phyloP scores from a whole-genome alignment of 2,888 invertebrate species.

The Eugnorisma glareosa region DNA sequence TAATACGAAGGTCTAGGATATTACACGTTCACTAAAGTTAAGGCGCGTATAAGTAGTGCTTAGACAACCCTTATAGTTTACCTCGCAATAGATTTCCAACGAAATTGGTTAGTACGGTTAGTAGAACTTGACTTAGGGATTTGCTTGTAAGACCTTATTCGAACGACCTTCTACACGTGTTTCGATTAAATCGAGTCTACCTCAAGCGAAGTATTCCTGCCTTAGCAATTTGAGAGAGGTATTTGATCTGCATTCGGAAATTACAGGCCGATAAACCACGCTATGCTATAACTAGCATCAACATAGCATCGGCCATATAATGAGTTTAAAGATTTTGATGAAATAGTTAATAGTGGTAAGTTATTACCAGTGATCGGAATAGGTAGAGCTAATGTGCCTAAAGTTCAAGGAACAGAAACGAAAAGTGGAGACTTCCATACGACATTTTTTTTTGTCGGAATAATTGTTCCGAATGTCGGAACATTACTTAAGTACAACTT shows the following conservation, averaged over 20 bases:
- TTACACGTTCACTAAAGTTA: background rate
- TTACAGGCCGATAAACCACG: background rate
- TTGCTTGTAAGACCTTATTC: background rate
- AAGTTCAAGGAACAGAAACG: too few species aligned
- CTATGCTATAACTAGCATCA: background rate
- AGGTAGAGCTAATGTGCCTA: too few species aligned
- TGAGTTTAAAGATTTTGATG: too few species aligned
- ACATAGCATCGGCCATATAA: too few species aligned
- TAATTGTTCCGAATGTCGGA: too few species aligned
- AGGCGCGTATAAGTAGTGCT: background rate
- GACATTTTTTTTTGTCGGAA: too few species aligned
- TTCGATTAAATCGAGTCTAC: background rate
- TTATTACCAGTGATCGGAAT: too few species aligned
- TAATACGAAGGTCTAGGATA: background rate
- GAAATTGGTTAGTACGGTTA: background rate
- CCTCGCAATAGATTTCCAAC: background rate
- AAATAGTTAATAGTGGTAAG: too few species aligned
- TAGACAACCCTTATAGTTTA: background rate
- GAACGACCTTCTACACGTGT: background rate
- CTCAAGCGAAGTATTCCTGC: background rate
- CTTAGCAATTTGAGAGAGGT: background rate
- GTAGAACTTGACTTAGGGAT: background rate
- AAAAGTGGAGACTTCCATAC: too few species aligned
- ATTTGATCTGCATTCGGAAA: background rate
- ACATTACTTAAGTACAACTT: too few species aligned